phyloP scores from a whole-genome alignment of 2,888 invertebrate genomes.

The Papilio protenor region DNA sequence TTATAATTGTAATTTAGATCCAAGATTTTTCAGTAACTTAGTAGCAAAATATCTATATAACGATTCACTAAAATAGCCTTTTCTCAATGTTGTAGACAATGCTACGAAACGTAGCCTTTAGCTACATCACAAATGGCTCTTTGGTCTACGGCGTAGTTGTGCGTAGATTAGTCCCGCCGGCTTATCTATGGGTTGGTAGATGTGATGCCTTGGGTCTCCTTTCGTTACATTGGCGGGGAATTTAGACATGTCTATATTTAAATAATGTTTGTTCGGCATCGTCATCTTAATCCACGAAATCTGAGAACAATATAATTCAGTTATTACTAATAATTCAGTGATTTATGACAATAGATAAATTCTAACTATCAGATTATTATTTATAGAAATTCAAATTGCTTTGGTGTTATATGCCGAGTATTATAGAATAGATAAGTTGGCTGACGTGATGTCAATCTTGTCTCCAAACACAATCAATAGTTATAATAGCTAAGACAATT shows the following conservation, averaged over 20 bases:
- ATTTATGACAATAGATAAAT: background rate
- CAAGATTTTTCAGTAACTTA: background rate
- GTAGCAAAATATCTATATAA: background rate
- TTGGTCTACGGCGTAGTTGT: conserved; percentile 86
- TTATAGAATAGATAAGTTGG: background rate
- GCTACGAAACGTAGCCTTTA: conserved; percentile 25
- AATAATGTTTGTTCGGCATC: conserved; percentile 93
- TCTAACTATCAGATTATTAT: conserved; percentile 20
- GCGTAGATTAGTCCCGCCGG: conserved; percentile 91
- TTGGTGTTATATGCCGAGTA: background rate
- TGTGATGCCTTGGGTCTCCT: conserved; percentile 86
- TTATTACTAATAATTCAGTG: background rate
- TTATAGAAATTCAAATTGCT: background rate
- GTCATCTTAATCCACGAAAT: conserved; percentile 89
- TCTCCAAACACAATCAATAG: conserved; percentile 40
- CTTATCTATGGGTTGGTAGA: conserved; percentile 91
- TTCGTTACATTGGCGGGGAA: conserved; percentile 87
- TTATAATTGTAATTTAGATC: background rate
- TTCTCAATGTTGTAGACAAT: background rate
- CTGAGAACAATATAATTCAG: conserved; percentile 68
- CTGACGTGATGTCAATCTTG: background rate
- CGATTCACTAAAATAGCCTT: conserved; percentile 15
- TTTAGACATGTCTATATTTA: conserved; percentile 89
- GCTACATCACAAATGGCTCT: conserved; percentile 78
- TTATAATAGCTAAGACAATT: conserved; percentile 1